phyloP scores from a whole-genome alignment of 2,888 invertebrate species.

The Leptura quadrifasciata region DNA sequence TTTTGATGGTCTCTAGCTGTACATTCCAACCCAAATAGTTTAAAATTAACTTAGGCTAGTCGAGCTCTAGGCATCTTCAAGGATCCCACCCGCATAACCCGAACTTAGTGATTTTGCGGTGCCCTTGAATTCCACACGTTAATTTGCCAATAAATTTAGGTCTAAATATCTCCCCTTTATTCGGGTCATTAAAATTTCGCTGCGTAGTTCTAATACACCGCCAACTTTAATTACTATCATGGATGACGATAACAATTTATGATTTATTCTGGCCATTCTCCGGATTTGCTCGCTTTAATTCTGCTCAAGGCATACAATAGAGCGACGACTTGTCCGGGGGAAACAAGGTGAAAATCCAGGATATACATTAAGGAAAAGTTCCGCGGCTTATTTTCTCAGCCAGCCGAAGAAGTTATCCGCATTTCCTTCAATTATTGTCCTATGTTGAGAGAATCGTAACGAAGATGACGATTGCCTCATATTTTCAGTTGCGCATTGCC shows the following conservation, averaged over 20 bases:
- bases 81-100: too few species aligned
- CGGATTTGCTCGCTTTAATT: conserved; percentile 7
- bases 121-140: neutral
- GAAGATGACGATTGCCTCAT: neutral
- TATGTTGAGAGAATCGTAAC: neutral
- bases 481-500: neutral
- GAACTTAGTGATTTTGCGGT: neutral
- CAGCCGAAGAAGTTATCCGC: neutral
- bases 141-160: neutral
- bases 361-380: neutral
- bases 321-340: neutral
- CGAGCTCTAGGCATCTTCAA: too few species aligned
- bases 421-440: neutral
- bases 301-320: neutral
- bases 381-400: neutral
- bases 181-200: neutral
- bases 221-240: conserved; percentile 7
- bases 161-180: neutral
- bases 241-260: neutral
- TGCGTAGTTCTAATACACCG: conserved; percentile 4
- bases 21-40: too few species aligned
- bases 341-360: conserved; percentile 1
- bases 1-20: too few species aligned
- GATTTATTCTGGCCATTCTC: neutral
- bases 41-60: too few species aligned